Conservation (phyloP, 1,140 invertebrate genomes). For the Aphis gossypii region DNA sequence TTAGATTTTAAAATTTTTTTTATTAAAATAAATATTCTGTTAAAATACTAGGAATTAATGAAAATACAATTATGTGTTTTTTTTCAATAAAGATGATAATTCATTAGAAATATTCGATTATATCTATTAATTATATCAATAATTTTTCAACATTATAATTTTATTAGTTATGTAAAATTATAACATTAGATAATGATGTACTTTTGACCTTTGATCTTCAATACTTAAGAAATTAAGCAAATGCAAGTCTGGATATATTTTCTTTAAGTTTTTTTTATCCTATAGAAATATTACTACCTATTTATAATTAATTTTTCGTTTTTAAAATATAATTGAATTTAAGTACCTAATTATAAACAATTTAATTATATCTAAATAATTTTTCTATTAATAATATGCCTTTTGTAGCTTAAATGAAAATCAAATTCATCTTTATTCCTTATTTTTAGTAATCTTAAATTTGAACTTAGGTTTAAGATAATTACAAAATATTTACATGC, state of each 20-base stretch:
- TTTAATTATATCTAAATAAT: background rate
- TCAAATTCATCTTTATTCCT: background rate
- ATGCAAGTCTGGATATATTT: background rate
- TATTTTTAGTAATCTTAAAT: background rate
- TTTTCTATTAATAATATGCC: background rate
- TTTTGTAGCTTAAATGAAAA: background rate
- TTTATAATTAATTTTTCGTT: background rate
- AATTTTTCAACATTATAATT: too few species aligned
- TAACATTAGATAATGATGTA: background rate
- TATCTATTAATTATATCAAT: background rate
- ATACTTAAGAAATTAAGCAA: background rate
- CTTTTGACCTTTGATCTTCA: conserved; percentile 1
- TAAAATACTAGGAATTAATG: background rate
- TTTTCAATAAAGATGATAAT: background rate
- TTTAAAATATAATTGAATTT: background rate
- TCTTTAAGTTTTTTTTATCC: background rate
- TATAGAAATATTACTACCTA: background rate
- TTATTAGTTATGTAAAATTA: background rate
- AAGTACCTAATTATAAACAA: too few species aligned
- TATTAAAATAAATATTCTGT: background rate
- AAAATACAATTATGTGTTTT: background rate
- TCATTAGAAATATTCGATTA: background rate
- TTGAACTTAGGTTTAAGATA: background rate
- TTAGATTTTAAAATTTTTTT: background rate
- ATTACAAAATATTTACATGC: background rate